Evolutionary conservation across 37 sponge, comb jelly and placozoan species (phyloP).

Genomic region (Diacarnus erythraeanus): DNA sequence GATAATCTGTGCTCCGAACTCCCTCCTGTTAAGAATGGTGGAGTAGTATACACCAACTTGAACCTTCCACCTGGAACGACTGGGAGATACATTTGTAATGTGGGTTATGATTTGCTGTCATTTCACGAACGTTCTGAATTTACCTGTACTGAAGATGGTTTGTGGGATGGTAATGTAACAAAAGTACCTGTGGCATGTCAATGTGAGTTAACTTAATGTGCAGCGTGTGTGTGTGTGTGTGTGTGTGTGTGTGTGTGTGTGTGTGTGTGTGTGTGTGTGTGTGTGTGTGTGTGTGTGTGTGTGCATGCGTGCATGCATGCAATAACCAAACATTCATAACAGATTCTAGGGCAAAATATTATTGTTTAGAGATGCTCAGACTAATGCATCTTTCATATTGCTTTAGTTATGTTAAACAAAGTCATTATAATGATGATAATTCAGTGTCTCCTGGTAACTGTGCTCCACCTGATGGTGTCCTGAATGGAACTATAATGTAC

Average conservation of each 20-base stretch:
- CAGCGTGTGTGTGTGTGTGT: conserved; percentile 2
- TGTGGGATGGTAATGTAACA: background rate
- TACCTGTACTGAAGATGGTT: background rate
- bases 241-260: conserved; percentile 22
- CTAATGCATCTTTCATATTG: too few species aligned
- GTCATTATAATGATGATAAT: too few species aligned
- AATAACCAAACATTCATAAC: background rate
- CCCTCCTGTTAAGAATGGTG: conserved; percentile 5
- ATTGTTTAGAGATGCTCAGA: too few species aligned
- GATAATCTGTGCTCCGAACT: background rate
- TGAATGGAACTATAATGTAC: background rate
- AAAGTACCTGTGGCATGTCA: background rate
- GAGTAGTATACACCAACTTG: conserved; percentile 18
- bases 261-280: conserved; percentile 22
- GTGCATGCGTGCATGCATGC: background rate
- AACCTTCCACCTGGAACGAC: conserved; percentile 8
- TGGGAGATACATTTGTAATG: conserved; percentile 20
- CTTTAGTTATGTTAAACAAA: background rate
- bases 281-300: background rate
- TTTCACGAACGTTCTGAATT: background rate
- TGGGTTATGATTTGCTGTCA: conserved; percentile 6
- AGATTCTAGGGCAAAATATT: background rate
- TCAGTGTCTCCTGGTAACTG: background rate
- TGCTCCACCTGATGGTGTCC: background rate
- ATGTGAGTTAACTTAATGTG: too few species aligned